Evolutionary conservation across 2,888 invertebrate genomes (phyloP), one percentile per base, ranked within the genome.

Genomic region (Thecophora atra): DNA sequence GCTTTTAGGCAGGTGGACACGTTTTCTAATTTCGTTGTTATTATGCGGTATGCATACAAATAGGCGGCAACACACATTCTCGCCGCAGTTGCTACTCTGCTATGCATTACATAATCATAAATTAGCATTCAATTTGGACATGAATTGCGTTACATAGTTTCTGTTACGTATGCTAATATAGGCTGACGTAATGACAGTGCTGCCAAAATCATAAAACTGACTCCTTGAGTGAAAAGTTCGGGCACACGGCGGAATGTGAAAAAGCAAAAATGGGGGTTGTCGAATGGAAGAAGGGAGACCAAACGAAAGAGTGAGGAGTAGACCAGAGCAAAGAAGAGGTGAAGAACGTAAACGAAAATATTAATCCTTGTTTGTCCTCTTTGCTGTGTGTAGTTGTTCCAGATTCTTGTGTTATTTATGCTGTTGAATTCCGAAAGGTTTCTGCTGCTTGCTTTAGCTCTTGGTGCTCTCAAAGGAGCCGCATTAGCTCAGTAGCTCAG

Each of bases 101-200:
- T 56, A 28, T 60, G 52, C 62, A 63, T 70, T 62, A 30, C 70
- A 62, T 63, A 70, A 62, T 63, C 62, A 70, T 21, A 62, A 70
- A 70, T 70, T 63, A 70, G 70, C 37, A 68, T 70, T 70, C 70
- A 70, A 70, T 70, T 70, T 70, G 70, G 62, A 62, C 70, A 62
- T 70, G 37, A 70, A 70, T 70, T 70, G 70, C 52, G 51, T 70
- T 63, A 51, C 70, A 44, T 58, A 56, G 56, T 56, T 24, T 37
- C 42, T 21, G 8, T 56, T 54, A 54, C 54, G 64, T 64, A 44
- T 44, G 64, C 47, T 15, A 21, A 62, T 21, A 28, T 66, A 52
- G 37, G 37, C 24, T 67, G 56, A 67, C 56, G 67, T 67, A 67
- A 67, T 52, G 67, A 67, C 67, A 56, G 67, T 56, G 56, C 42